A percentile compares a stretch with the other conserved stretches of the same genome.
Conservation (phyloP, 1,140 invertebrate species). For the Dendroctonus valens region DNA sequence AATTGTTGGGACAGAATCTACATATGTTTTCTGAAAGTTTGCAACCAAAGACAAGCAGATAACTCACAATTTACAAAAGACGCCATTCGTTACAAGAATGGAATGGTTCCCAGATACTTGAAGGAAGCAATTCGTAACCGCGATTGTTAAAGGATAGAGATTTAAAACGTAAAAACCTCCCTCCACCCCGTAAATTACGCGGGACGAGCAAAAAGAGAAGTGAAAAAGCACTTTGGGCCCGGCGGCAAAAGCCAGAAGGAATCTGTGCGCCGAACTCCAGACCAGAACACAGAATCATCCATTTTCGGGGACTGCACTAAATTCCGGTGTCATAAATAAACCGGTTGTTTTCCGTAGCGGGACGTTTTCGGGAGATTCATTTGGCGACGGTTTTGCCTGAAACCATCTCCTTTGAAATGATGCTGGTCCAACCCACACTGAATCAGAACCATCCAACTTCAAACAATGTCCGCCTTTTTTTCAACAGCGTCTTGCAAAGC, state of each 20-base stretch:
- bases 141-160: constrained; percentile 15
- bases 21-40: no score
- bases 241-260: constrained; percentile 23
- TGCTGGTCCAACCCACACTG: neutral
- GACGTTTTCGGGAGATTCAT: constrained; percentile 34
- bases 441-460: neutral
- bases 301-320: constrained; percentile 29
- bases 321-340: constrained; percentile 33
- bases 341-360: constrained; percentile 27
- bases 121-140: constrained; percentile 11
- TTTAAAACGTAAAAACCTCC: constrained; percentile 18
- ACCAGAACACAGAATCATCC: constrained; percentile 20
- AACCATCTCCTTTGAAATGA: neutral
- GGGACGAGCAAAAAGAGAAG: constrained; percentile 10
- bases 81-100: no score
- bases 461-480: neutral
- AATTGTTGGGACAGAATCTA: no score
- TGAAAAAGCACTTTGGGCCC: constrained; percentile 25
- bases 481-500: no score
- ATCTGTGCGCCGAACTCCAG: constrained; percentile 24
- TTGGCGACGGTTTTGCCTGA: constrained; percentile 26
- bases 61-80: no score
- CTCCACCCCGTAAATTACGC: constrained; percentile 20
- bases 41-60: no score
- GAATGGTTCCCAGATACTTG: no score